phyloP scores from a whole-genome alignment of 1,140 invertebrate genomes.

The Dendrolimus punctatus region DNA sequence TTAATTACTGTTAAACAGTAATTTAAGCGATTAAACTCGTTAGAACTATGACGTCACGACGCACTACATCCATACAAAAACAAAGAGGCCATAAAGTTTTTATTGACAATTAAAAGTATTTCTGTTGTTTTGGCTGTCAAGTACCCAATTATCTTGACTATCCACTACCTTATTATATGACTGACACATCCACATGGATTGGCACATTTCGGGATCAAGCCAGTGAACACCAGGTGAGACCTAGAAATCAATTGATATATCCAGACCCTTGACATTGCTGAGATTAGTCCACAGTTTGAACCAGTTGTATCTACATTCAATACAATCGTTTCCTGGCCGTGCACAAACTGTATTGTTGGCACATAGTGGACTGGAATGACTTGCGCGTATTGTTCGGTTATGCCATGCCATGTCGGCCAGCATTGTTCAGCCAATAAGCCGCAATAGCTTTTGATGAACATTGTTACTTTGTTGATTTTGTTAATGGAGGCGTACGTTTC shows the following conservation, averaged over 20 bases:
- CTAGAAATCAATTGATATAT: not conserved
- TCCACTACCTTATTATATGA: too few relatives aligned
- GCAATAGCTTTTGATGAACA: slow-evolving; percentile 48
- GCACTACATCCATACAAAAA: too few relatives aligned
- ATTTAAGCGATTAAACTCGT: too few relatives aligned
- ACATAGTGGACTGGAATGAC: slow-evolving; percentile 3
- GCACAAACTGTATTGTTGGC: slow-evolving; percentile 5
- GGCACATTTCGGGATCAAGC: too few relatives aligned
- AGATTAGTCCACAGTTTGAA: slow-evolving; percentile 23
- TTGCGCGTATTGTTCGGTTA: slow-evolving; percentile 21
- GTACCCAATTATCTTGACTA: not conserved
- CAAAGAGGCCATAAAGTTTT: too few relatives aligned
- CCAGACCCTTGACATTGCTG: slow-evolving; percentile 24
- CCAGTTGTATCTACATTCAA: slow-evolving; percentile 32
- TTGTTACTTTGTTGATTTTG: slow-evolving; percentile 38
- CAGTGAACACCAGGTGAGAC: not conserved
- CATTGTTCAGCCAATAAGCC: slow-evolving; percentile 42
- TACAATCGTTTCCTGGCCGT: slow-evolving; percentile 18
- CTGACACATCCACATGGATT: too few relatives aligned
- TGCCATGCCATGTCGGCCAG: slow-evolving; percentile 14
- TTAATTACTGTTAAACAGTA: too few relatives aligned
- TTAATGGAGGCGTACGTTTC: slow-evolving; percentile 23
- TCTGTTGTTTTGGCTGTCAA: not conserved
- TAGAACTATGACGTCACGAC: too few relatives aligned
- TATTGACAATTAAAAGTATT: not conserved